Evolutionary conservation across 2,888 invertebrate genomes (phyloP).

Genomic region (Epinotia nisella): DNA sequence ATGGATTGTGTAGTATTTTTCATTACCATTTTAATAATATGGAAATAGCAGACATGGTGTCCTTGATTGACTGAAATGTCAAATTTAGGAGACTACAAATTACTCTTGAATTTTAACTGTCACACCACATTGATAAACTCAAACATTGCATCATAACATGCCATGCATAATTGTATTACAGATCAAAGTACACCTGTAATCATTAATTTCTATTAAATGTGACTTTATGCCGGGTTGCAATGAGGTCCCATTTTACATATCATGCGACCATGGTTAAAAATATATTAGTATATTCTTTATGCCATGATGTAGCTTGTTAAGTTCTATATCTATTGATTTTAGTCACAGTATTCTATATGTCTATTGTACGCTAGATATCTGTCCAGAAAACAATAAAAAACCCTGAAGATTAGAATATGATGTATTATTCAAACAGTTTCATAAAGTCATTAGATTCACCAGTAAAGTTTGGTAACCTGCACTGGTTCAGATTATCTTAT

Average conservation of each 20-base stretch:
- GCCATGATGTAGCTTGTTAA: neutral
- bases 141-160: neutral
- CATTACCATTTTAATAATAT: neutral
- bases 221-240: neutral
- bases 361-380: neutral
- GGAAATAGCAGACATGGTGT: neutral
- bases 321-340: neutral
- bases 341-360: neutral
- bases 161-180: neutral
- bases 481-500: neutral
- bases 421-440: no score
- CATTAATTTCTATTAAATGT: neutral
- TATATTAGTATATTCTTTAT: neutral
- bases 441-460: neutral
- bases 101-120: neutral
- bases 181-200: neutral
- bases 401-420: no score
- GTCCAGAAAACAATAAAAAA: no score
- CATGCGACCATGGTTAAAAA: neutral
- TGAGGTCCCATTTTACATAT: neutral
- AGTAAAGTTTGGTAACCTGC: neutral
- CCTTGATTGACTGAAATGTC: neutral
- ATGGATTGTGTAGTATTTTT: neutral
- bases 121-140: slow-evolving; percentile 13
- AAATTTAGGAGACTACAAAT: neutral